Evolutionary conservation across 2,888 invertebrate genomes (phyloP).

Genomic region (Drosophila ustulata): DNA sequence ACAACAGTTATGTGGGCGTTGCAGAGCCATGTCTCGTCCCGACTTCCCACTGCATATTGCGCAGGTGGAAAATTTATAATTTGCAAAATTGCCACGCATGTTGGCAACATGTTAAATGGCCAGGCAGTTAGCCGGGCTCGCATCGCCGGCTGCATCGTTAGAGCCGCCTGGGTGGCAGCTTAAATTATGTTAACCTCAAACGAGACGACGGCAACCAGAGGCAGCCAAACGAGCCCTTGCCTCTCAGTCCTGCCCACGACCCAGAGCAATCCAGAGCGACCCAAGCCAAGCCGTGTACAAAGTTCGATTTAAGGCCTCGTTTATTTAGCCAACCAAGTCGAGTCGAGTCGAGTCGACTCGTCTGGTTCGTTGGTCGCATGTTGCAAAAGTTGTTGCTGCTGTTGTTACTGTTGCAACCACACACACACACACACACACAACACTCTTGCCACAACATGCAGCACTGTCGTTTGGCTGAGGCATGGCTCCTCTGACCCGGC

Average conservation of each 20-base stretch:
- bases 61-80: slow-evolving; percentile 84
- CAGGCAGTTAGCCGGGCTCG: slow-evolving; percentile 54
- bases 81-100: slow-evolving; percentile 81
- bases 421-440: too few relatives aligned
- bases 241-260: slow-evolving; percentile 11
- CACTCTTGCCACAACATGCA: slow-evolving; percentile 79
- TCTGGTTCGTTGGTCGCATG: slow-evolving; percentile 74
- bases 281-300: slow-evolving; percentile 60
- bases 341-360: slow-evolving; percentile 43
- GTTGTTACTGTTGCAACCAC: slow-evolving; percentile 64
- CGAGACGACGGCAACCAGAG: slow-evolving; percentile 61
- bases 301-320: slow-evolving; percentile 82
- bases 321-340: slow-evolving; percentile 70
- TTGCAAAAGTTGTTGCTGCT: slow-evolving; percentile 79
- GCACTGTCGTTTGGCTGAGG: slow-evolving; percentile 37
- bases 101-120: slow-evolving; percentile 75
- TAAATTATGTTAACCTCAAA: slow-evolving; percentile 81
- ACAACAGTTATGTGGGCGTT: slow-evolving; percentile 56
- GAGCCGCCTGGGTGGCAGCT: slow-evolving; percentile 68
- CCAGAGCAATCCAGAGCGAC: slow-evolving; percentile 54
- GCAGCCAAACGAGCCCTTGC: slow-evolving; percentile 10
- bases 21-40: neutral
- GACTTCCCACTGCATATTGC: slow-evolving; percentile 61
- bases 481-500: slow-evolving; percentile 5
- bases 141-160: slow-evolving; percentile 43